Evolutionary conservation across 1,140 invertebrate genomes (phyloP), one percentile per base, ranked within the genome.

Genomic region (Homalodisca vitripennis): DNA sequence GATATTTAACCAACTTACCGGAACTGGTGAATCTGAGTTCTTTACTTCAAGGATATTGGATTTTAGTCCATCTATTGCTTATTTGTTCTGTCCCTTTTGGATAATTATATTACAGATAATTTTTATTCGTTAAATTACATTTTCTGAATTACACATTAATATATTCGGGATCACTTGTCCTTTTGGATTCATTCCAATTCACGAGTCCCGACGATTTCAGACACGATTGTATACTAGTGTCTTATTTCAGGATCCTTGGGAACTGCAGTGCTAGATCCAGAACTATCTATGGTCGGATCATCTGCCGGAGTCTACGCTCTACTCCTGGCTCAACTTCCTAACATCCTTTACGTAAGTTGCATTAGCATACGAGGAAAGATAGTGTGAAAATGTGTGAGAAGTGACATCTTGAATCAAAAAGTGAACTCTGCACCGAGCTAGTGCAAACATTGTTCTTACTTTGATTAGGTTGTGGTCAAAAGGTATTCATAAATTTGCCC

Each of bases 231-330:
- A 51, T 51, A 20, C n/a, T n/a, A n/a, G n/a, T 60, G 55, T 26
- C 6, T 55, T 6, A 10, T 60, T 66, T 10, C 32, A 66, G 63
- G 92, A 57, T 89, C 89, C 1, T 79, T 93, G 46, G 89, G 91
- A 34, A 90, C 92, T 10, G 92, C 91, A 10, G 84, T 92, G 70
- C 80, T 92, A 73, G 92, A 96, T 80, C 91, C 92, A 0, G 79
- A 83, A 74, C 85, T 92, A 51, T 87, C 84, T 72, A 83, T 98
- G 66, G 89, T 95, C 55, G 96, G 96, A 20, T 92, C 95, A 53
- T 96, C 93, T 57, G 95, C 92, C 14, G 95, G 95, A n/a, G 93
- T 95, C 64, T 98, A 98, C 82, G 92, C 95, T 30, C 81, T 98
- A 47, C 87, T 98, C 53, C 89, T 93, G 41, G 95, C 94, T 72